Percentiles rank a stretch among this genome's conserved stretches.
phyloP scores from a whole-genome alignment of 1,140 invertebrate genomes.

The Anoplolepis gracilipes region DNA sequence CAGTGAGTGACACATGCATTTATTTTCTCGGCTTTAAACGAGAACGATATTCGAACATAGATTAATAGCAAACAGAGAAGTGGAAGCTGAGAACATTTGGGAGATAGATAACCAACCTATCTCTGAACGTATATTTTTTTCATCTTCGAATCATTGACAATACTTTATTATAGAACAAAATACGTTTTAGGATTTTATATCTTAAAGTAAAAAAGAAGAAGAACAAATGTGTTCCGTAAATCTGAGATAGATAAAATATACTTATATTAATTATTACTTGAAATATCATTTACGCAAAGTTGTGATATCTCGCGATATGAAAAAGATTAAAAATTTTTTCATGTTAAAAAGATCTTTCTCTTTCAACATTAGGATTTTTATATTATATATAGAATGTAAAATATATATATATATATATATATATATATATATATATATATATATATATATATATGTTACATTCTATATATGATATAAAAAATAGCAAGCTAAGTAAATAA shows the following conservation, averaged over 20 bases:
- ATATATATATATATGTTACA: background rate
- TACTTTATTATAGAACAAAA: background rate
- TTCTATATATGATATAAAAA: slow-evolving; percentile 58
- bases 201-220: background rate
- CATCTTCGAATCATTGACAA: background rate
- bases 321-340: slow-evolving; percentile 51
- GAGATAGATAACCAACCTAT: slow-evolving; percentile 22
- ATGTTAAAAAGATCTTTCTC: background rate
- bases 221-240: background rate
- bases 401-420: slow-evolving; percentile 4
- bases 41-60: background rate
- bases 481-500: background rate
- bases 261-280: slow-evolving; percentile 9
- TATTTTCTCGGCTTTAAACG: slow-evolving; percentile 12
- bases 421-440: slow-evolving; percentile 13
- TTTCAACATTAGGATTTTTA: slow-evolving; percentile 33
- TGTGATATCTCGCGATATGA: background rate
- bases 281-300: slow-evolving; percentile 4
- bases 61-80: slow-evolving; percentile 27
- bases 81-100: slow-evolving; percentile 18
- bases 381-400: slow-evolving; percentile 60
- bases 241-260: background rate
- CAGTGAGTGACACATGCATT: slow-evolving; percentile 1
- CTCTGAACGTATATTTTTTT: background rate
- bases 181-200: background rate